Conservation (phyloP, 2,797 vertebrate species). For the Rhinichthys osculus region DNA sequence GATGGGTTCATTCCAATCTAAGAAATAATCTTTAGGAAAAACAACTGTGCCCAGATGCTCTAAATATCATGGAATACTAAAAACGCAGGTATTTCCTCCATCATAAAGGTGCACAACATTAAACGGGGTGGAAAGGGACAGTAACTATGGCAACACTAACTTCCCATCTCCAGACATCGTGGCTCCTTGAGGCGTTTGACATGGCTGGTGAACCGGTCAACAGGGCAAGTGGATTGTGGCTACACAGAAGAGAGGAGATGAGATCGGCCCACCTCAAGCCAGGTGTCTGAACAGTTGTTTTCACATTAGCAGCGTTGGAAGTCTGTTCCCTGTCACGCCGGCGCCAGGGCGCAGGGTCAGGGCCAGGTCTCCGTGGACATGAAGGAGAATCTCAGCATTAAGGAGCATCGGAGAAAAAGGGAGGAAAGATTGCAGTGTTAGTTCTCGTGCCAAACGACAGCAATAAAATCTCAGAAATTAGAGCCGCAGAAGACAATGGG, state of each 20-base stretch:
- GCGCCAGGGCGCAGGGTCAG: conserved; percentile 3
- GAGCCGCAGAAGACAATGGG: conserved; percentile 16
- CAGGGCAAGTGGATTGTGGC: conserved; percentile 45
- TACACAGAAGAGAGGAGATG: conserved; percentile 34
- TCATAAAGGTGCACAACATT: neutral
- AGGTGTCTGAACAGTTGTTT: conserved; percentile 43
- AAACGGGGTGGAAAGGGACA: neutral
- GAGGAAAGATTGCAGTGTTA: neutral
- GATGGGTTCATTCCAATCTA: conserved; percentile 25
- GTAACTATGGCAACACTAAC: conserved; percentile 28
- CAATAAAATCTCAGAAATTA: conserved; percentile 37
- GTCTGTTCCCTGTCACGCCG: conserved; percentile 13
- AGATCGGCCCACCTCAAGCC: conserved; percentile 28
- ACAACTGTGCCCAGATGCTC: conserved; percentile 9
- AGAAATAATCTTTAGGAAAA: conserved; percentile 32
- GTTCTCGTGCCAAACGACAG: neutral
- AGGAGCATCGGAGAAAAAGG: neutral
- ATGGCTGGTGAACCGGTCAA: conserved; percentile 31
- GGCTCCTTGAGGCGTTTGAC: conserved; percentile 26
- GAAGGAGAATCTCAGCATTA: neutral
- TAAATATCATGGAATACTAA: conserved; percentile 1
- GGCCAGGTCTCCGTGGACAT: neutral
- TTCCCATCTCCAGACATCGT: neutral
- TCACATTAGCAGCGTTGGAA: neutral
- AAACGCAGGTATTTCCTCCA: neutral